Evolutionary conservation across 2,888 invertebrate genomes (phyloP), one percentile per base, ranked within the genome.

Genomic region (Isoperla grammatica): DNA sequence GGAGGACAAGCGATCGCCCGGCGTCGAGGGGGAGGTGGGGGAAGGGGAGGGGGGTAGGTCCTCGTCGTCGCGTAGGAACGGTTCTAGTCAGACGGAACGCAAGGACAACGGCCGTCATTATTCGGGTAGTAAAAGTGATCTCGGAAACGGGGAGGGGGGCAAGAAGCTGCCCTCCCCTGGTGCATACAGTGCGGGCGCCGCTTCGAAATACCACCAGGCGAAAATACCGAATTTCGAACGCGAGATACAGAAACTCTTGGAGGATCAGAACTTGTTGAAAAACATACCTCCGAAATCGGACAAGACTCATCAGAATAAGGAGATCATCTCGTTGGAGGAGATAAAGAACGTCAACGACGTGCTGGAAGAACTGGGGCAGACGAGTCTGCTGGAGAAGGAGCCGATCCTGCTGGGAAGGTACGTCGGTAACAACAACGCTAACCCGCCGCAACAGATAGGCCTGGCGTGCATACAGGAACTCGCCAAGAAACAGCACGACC

Each of bases 381-480:
- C 62, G 6, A 66, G 65, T 46, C 57, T 59, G 20, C 48, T 58
- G 42, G 61, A 61, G 19, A 60, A 55, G 22, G 60, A 60, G 35
- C 48, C 57, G 12, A 29, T 57, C 11, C 46, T 59, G 29, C 40
- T 63, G 20, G 64, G 61, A 39, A 67, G 67, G 67, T 65, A 66
- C 59, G 65, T 67, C 40, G 55, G 45, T 37, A 39, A 48, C 39
- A 20, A 35, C 39, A 65, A 65, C 56, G 61, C 60, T 48, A 59
- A 56, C n/a, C 35, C 45, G 9, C 45, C 61, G 22, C 59, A 59
- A 40, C 63, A 61, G 42, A 88, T 88, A 65, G 88, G 88, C 23
- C 75, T 88, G 70, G 88, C 88, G 53, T 88, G 88, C 67, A 86
- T 89, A 68, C 85, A 88, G 69, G 87, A 88, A 70, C 80, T 88